Evolutionary conservation across 2,797 vertebrate genomes (phyloP).

Genomic region (Chaetophractus vellerosus): DNA sequence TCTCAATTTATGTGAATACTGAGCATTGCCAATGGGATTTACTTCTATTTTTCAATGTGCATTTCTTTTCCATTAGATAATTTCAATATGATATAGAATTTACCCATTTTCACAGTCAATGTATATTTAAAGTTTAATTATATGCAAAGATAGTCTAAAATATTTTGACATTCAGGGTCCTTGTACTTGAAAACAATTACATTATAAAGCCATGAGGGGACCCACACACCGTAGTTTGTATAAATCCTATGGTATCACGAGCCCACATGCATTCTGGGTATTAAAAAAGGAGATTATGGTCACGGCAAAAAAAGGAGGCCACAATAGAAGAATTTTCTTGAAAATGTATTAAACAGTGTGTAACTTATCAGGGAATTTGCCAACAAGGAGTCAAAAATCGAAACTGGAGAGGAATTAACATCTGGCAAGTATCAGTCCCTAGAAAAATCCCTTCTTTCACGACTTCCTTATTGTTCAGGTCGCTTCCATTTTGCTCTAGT

Average conservation of each 20-base stretch:
- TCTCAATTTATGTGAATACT: background rate
- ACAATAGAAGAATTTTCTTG: background rate
- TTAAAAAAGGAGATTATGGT: background rate
- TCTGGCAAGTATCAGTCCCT: background rate
- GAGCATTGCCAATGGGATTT: background rate
- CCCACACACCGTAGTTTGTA: background rate
- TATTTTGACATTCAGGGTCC: background rate
- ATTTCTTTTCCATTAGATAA: background rate
- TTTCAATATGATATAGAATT: background rate
- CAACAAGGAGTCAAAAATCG: background rate
- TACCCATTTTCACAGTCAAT: background rate
- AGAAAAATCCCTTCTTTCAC: accelerated
- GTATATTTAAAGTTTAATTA: background rate
- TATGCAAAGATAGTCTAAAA: constrained; percentile 5
- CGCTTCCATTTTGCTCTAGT: background rate
- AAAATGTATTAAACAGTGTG: background rate
- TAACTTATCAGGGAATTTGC: background rate
- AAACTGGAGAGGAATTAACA: background rate
- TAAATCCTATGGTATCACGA: background rate
- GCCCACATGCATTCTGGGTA: accelerated
- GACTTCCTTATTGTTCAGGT: background rate
- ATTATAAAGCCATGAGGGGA: background rate
- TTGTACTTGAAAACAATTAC: constrained; percentile 11
- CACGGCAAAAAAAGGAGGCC: background rate
- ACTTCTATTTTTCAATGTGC: background rate